Conservation (phyloP, 30 jellyfish, hydroid and myxozoan species). For the Chrysaora quinquecirrha region DNA sequence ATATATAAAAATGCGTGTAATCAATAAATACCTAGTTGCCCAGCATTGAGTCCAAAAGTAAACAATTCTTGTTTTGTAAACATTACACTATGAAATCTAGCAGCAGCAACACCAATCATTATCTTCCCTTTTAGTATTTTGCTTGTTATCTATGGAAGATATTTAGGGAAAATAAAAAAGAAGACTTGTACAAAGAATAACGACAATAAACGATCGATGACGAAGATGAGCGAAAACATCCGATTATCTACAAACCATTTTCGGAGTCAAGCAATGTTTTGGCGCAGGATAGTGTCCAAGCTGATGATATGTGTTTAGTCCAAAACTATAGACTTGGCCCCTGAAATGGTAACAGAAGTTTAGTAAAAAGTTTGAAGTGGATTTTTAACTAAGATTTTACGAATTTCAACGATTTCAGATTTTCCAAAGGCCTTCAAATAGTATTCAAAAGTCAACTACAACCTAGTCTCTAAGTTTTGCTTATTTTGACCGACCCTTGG, state of each 20-base stretch:
- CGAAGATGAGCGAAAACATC: neutral
- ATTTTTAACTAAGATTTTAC: too few relatives aligned
- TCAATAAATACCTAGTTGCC: slow-evolving; percentile 92
- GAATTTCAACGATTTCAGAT: too few relatives aligned
- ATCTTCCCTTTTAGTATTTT: slow-evolving; percentile 64
- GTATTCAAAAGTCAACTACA: too few relatives aligned
- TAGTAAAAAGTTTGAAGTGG: too few relatives aligned
- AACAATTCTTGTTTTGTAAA: slow-evolving; percentile 68
- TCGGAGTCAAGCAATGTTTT: slow-evolving; percentile 39
- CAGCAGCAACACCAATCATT: slow-evolving; percentile 85
- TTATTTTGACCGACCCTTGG: too few relatives aligned
- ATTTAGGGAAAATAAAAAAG: too few relatives aligned
- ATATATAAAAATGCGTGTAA: too few relatives aligned
- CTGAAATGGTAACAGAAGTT: too few relatives aligned
- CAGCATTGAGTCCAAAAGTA: slow-evolving; percentile 92
- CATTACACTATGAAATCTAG: slow-evolving; percentile 80
- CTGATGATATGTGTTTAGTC: slow-evolving; percentile 77
- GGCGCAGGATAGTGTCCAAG: slow-evolving; percentile 87
- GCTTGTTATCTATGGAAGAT: slow-evolving; percentile 13
- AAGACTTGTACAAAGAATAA: too few relatives aligned
- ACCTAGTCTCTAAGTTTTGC: too few relatives aligned
- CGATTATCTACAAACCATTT: slow-evolving; percentile 26
- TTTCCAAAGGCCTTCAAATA: too few relatives aligned
- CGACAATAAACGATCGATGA: too few relatives aligned
- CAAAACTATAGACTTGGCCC: slow-evolving; percentile 87